Evolutionary conservation across 2,797 vertebrate species (phyloP), one percentile per base, ranked within the genome.

Genomic region (Amniataba percoides): DNA sequence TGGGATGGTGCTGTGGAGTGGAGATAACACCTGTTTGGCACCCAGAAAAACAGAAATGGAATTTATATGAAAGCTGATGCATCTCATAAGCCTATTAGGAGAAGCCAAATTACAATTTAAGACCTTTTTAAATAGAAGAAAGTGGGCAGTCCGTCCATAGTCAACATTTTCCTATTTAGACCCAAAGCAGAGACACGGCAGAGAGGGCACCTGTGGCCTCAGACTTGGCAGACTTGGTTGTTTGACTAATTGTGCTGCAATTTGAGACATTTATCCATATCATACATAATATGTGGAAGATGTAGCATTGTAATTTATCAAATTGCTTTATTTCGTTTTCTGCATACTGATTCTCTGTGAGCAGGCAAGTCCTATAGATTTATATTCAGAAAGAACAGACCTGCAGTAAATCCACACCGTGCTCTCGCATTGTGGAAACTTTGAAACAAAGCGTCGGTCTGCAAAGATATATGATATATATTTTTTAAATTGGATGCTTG

Each of bases 1-100:
- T 43, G n/a, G 51, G 70, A 69, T 74, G 71, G 55, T 63, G 63
- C 79, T 79, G 78, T 34, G 39, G 62, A 78, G 42, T 48, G 40
- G 63, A 86, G 84, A 88, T 85, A 89, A 88, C 84, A 87, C 81
- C 80, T 86, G 80, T 67, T 71, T 83, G 80, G 80, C 70, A 23
- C 52, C 46, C 21, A n/a, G 11, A 74, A 81, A 62, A 67, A 85
- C 57, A 70, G 40, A 69, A 74, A 78, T 72, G 23, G 39, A 74
- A 72, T 78, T 80, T 49, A 55, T 77, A 74, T 78, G 42, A 72
- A 74, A 84, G 68, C 66, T 21, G 63, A 82, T 64, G 51, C 67
- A 58, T 78, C 71, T 83, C 53, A 34, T 77, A 78, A 87, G 46
- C 81, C 36, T 71, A 19, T 86, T 71, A 65, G 39, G 57, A 71